Evolutionary conservation across 2,888 invertebrate species (phyloP), one percentile per base, ranked within the genome.

Genomic region (Agonopterix arenella): DNA sequence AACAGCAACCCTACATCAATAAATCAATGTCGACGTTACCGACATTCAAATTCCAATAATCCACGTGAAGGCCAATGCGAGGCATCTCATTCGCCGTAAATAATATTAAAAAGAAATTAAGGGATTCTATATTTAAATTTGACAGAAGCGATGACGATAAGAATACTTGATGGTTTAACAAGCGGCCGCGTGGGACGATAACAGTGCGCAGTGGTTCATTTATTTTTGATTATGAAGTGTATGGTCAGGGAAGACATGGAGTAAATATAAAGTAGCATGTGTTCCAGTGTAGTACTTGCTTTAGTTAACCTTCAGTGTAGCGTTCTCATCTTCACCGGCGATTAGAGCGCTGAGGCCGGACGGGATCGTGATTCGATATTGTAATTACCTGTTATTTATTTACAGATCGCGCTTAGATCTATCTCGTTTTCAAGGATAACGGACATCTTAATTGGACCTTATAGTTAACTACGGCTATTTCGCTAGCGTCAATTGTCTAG

Each of bases 331-430:
- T 80, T 71, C 76, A 63, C 60, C 61, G 66, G 66, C 80, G 75
- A 81, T 82, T 79, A 80, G 68, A 80, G 72, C 71, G 66, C 69
- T 59, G 72, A 76, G 78, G 78, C 71, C 74, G 67, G 60, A 51
- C 70, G 63, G 71, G 71, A 76, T 85, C 88, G 85, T 86, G 85
- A 84, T 83, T 79, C 80, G 70, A 83, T 82, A 80, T 81, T 78
- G 82, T 84, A 84, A 86, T 85, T 85, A 82, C 76, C 69, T 73
- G 74, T 80, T 80, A 82, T 81, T 84, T 83, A 84, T 83, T 80
- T 79, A 76, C 75, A 68, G 68, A 74, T 72, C 66, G 70, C 67
- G 63, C 68, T 71, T 68, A 70, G 70, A 71, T 76, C 70, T 75
- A 79, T 78, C 76, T 76, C 67, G 78, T 68, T 72, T 70, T 73